These are phyloP conservation scores for Heliornis fulica DNA, from an alignment of 2,113 vertebrate genomes.

Conservation along the genomic window DNA sequence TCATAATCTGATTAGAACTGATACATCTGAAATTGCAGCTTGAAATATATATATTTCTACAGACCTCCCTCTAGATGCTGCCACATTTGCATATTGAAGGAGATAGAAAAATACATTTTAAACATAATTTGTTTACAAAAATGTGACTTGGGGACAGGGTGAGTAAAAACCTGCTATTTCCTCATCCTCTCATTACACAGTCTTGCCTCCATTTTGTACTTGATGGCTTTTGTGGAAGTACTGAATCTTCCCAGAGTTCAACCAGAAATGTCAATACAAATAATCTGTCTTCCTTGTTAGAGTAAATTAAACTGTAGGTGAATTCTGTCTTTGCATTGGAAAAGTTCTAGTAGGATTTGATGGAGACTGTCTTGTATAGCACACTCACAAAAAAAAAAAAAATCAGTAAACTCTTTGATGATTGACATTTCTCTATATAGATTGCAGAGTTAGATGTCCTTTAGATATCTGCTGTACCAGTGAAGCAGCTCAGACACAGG, in stretches of 20 bases:
- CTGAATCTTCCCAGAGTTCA: neutral
- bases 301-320: neutral
- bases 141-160: too few relatives aligned
- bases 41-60: neutral
- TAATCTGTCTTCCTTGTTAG: neutral
- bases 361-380: accelerated
- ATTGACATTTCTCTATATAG: neutral
- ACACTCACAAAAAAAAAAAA: neutral
- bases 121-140: neutral
- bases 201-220: neutral
- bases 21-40: neutral
- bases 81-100: neutral
- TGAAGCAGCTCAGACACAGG: neutral
- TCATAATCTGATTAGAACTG: neutral
- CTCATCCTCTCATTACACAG: neutral
- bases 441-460: neutral
- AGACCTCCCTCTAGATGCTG: neutral
- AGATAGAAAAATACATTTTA: neutral
- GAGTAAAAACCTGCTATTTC: neutral
- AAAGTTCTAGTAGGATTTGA: neutral
- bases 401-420: neutral
- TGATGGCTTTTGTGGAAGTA: neutral
- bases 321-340: neutral
- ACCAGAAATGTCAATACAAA: neutral
- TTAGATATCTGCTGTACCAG: neutral